Percentiles rank a stretch among this genome's conserved stretches.
Evolutionary conservation across 2,797 vertebrate species (phyloP).

Genomic region (Lutjanus argentimaculatus): DNA sequence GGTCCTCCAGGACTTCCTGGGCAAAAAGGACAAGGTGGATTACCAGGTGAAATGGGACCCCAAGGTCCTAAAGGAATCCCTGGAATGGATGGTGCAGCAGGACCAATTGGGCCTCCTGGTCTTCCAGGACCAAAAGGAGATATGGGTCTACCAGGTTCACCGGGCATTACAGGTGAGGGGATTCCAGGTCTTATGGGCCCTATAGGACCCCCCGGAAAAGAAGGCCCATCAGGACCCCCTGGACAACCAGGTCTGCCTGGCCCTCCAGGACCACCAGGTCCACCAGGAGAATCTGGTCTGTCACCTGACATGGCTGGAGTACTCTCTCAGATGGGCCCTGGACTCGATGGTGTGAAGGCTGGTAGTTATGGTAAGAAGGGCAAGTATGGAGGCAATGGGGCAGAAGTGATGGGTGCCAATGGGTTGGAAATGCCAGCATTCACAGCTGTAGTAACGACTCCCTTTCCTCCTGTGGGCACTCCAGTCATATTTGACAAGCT

Average conservation of each 20-base stretch:
- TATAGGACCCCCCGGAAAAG: conserved; percentile 91
- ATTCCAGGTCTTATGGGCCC: conserved; percentile 89
- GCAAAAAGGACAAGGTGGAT: conserved; percentile 91
- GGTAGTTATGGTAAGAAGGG: conserved; percentile 90
- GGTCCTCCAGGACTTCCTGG: conserved; percentile 90
- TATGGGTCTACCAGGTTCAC: conserved; percentile 88
- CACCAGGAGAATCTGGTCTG: conserved; percentile 87
- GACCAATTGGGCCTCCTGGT: conserved; percentile 92
- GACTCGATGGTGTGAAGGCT: conserved; percentile 91
- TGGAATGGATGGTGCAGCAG: conserved; percentile 91
- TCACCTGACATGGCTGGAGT: conserved; percentile 91
- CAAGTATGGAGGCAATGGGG: conserved; percentile 85
- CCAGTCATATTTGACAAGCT: conserved; percentile 96
- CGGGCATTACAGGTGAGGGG: conserved; percentile 90
- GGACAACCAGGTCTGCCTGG: conserved; percentile 92
- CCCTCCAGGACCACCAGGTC: conserved; percentile 93
- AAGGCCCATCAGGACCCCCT: conserved; percentile 88
- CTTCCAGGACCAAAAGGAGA: conserved; percentile 92
- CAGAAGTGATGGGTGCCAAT: conserved; percentile 80
- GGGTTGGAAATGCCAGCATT: conserved; percentile 97
- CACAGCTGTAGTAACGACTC: conserved; percentile 91
- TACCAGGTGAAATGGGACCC: conserved; percentile 90
- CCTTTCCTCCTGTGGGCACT: conserved; percentile 93
- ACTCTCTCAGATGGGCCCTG: conserved; percentile 90
- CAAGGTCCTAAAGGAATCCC: conserved; percentile 96